A percentile compares a stretch with the other conserved stretches of the same genome.
phyloP scores from a whole-genome alignment of 2,888 invertebrate species.

The Trichopria drosophilae region DNA sequence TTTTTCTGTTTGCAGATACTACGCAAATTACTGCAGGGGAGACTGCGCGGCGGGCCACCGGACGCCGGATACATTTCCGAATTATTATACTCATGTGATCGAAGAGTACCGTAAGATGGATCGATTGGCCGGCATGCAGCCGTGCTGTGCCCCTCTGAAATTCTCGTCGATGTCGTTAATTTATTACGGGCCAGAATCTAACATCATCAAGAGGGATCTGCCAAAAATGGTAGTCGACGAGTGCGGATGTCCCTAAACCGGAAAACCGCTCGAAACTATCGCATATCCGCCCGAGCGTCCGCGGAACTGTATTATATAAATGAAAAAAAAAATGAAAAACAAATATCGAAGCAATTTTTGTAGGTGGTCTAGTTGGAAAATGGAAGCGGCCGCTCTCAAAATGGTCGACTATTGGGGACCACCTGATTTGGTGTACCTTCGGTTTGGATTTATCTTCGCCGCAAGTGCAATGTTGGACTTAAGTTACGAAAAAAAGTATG shows the following conservation, averaged over 20 bases:
- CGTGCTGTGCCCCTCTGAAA: constrained; percentile 90
- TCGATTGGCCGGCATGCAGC: constrained; percentile 76
- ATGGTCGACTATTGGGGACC: no score
- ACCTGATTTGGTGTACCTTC: no score
- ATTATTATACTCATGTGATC: constrained; percentile 88
- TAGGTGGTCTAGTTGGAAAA: no score
- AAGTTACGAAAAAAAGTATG: no score
- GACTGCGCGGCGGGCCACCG: constrained; percentile 78
- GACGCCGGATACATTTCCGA: constrained; percentile 80
- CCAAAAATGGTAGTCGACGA: constrained; percentile 96
- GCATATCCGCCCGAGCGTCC: constrained; percentile 15
- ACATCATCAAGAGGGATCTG: constrained; percentile 89
- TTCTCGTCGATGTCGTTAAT: constrained; percentile 91
- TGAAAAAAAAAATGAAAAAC: constrained; percentile 12
- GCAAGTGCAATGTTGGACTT: no score
- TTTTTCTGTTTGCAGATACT: constrained; percentile 63
- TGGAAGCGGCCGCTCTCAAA: no score
- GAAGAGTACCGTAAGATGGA: constrained; percentile 84
- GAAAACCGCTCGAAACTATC: constrained; percentile 17
- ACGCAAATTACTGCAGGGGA: constrained; percentile 91
- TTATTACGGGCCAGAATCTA: constrained; percentile 86
- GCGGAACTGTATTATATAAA: constrained; percentile 13
- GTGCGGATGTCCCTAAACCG: constrained; percentile 82
- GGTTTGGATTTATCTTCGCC: no score
- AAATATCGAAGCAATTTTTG: no score